Base-by-base conservation (phyloP, 2,888 invertebrate genomes). In the Ophion ventricosus region DNA sequence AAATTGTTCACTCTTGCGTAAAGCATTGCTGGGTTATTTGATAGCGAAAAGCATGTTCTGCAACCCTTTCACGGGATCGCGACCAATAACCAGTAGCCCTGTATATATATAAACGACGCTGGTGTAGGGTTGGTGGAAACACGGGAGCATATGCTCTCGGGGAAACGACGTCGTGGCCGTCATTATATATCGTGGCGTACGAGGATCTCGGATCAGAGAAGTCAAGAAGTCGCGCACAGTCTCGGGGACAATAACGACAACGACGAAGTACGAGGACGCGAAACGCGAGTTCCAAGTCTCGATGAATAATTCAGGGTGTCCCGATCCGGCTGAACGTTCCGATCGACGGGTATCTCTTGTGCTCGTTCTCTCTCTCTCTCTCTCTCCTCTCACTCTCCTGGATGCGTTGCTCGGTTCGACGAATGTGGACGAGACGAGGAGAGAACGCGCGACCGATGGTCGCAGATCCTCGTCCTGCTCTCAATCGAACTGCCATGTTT, bases 261-360 rank as follows among this genome's bases (percentile, higher is more conserved):
- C 20, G 74, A 64, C 57, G 59, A 23, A 59, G 72, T 59, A 74
- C 10, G 63, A 43, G 49, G 59, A 75, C 59, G 77, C 63, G 83
- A 61, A 77, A 56, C 67, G 73, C 81, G 83, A 75, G 75, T 66
- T 75, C 20, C 35, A 11, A 29, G 61, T 72, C 87, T 77, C 90
- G 87, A 92, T 92, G 92, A 92, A 92, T 92, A 89, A 92, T 92
- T 92, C 92, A 92, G 90, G 89, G 90, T 90, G 88, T 90, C 91
- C 90, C 83, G 83, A 80, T 83, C 82, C 77, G 80, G 74, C 72
- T 49, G 70, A 70, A 63, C 80, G 83, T 72, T 72, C 85, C 85
- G 80, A 85, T 77, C 85, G 83, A 66, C 79, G 81, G 70, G 78
- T 69, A 83, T 83, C 83, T 20, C 78, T 70, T 78, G 74, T 66